These are phyloP conservation scores for Pseudoips prasinana DNA, from an alignment of 2,888 invertebrate genomes.

Conservation along the genomic window DNA sequence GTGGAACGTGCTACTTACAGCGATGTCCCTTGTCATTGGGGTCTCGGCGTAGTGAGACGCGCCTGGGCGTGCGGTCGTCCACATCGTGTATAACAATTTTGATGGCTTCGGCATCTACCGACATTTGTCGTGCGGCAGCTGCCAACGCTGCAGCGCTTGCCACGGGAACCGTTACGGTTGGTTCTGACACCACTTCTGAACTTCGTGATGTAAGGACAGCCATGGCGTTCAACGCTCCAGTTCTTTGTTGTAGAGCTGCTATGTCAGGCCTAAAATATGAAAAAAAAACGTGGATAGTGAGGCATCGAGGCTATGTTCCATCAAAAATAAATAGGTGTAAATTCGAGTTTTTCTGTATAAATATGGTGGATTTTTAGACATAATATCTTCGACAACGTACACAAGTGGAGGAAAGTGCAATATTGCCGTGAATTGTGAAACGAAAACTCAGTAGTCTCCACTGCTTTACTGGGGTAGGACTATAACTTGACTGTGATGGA, in stretches of 20 bases:
- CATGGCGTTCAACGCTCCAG: conserved; percentile 76
- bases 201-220: conserved; percentile 62
- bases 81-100: conserved; percentile 97
- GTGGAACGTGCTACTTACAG: conserved; percentile 88
- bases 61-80: conserved; percentile 88
- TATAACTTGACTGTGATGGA: too few relatives aligned
- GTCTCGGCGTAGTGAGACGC: conserved; percentile 89
- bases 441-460: too few relatives aligned
- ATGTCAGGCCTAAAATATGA: conserved; percentile 85
- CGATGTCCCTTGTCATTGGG: conserved; percentile 92
- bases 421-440: too few relatives aligned
- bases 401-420: too few relatives aligned
- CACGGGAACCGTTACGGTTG: conserved; percentile 62
- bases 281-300: too few relatives aligned
- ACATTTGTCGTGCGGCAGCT: conserved; percentile 89
- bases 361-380: too few relatives aligned
- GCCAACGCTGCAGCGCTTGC: conserved; percentile 76
- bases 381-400: too few relatives aligned
- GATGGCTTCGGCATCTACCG: conserved; percentile 95
- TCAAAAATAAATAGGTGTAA: too few relatives aligned
- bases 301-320: too few relatives aligned
- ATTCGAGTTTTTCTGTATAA: too few relatives aligned
- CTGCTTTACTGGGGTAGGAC: too few relatives aligned
- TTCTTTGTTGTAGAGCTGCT: conserved; percentile 84
- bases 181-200: conserved; percentile 53